phyloP scores from a whole-genome alignment of 2,113 vertebrate species.

The Tachycineta bicolor region DNA sequence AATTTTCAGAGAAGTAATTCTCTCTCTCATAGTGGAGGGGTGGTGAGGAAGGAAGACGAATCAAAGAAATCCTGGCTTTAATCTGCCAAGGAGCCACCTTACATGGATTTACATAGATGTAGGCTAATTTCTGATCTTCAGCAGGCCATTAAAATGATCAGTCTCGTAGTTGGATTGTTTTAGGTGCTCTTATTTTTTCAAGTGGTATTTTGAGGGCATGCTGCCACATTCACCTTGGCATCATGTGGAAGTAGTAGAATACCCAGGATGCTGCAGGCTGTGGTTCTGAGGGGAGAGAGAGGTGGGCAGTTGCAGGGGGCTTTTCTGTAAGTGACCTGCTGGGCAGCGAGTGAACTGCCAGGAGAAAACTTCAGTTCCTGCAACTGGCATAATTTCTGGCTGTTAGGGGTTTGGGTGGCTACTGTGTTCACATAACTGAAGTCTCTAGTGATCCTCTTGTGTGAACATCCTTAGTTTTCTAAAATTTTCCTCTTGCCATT shows the following conservation, averaged over 20 bases:
- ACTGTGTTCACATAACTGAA: not conserved
- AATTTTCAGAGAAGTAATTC: not conserved
- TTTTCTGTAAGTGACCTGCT: not conserved
- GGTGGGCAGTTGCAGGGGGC: not conserved
- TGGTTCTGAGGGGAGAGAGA: not conserved
- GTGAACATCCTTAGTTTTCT: not conserved
- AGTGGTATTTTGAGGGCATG: not conserved
- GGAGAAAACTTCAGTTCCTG: not conserved
- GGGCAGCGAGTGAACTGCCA: not conserved
- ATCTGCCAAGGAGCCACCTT: not conserved
- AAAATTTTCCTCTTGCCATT: not conserved
- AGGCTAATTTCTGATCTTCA: not conserved
- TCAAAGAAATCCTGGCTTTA: not conserved
- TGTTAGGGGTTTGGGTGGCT: not conserved
- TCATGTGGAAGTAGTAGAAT: not conserved
- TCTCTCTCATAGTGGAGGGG: not conserved
- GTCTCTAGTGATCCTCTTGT: not conserved
- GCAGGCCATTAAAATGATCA: not conserved
- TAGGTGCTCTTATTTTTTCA: not conserved
- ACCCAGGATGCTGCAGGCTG: not conserved
- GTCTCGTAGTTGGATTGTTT: not conserved
- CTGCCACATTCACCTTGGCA: not conserved
- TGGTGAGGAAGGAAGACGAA: not conserved
- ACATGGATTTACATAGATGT: not conserved
- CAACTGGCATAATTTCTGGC: not conserved